Percentiles rank a stretch among this genome's conserved stretches.
phyloP scores from a whole-genome alignment of 2,888 invertebrate species.

The Clistopyga incitator region DNA sequence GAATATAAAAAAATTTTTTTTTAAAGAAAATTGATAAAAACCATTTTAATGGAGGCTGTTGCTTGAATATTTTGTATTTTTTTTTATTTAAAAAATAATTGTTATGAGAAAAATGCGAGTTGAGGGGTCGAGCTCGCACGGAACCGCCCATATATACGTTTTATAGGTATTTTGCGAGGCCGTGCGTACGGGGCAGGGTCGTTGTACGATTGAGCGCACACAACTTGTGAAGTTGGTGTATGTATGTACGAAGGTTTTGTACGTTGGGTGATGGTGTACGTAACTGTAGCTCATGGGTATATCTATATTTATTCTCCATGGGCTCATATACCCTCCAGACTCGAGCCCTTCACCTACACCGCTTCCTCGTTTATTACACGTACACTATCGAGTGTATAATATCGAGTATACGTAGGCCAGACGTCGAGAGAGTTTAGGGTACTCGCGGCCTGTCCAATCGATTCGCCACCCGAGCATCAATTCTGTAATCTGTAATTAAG shows the following conservation, averaged over 20 bases:
- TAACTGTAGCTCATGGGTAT: background rate
- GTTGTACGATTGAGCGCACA: constrained; percentile 50
- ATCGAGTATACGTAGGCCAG: constrained; percentile 1
- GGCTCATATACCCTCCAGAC: constrained; percentile 41
- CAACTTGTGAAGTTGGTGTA: constrained; percentile 6
- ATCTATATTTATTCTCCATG: constrained; percentile 11
- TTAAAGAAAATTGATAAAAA: too few relatives aligned
- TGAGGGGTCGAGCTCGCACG: too few relatives aligned
- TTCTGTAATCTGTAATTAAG: constrained; percentile 35
- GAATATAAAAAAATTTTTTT: too few relatives aligned
- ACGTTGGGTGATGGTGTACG: background rate
- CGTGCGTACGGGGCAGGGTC: constrained; percentile 42
- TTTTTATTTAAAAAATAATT: too few relatives aligned
- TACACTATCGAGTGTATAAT: constrained; percentile 19
- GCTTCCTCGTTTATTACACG: constrained; percentile 8
- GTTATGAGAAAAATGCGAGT: too few relatives aligned
- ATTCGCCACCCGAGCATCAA: constrained; percentile 38
- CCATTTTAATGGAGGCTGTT: too few relatives aligned
- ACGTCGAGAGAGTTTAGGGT: constrained; percentile 14
- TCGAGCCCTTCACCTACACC: constrained; percentile 29
- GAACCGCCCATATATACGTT: background rate
- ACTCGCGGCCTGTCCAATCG: constrained; percentile 31
- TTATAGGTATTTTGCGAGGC: constrained; percentile 34
- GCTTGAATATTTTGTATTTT: too few relatives aligned
- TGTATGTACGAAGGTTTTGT: constrained; percentile 17